Percentiles rank a stretch among this genome's conserved stretches.
Conservation (phyloP, 1,140 invertebrate species). For the Plodia interpunctella region DNA sequence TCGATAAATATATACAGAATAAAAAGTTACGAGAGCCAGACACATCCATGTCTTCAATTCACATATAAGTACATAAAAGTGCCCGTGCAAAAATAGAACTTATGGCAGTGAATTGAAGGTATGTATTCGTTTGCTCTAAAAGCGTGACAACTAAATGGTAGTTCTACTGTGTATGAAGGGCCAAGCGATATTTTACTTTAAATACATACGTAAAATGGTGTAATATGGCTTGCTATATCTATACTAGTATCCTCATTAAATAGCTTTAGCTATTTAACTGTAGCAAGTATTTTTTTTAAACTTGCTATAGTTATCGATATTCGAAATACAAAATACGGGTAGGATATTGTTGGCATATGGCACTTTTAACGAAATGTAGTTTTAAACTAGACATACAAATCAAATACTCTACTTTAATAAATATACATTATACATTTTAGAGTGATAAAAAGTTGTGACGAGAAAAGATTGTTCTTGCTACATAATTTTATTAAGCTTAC, state of each 20-base stretch:
- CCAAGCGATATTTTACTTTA: slow-evolving; percentile 30
- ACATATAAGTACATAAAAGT: slow-evolving; percentile 36
- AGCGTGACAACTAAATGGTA: slow-evolving; percentile 59
- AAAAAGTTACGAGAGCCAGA: slow-evolving; percentile 64
- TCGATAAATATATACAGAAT: slow-evolving; percentile 12
- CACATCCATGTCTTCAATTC: slow-evolving; percentile 71
- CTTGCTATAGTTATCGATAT: too few relatives aligned
- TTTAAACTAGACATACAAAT: too few relatives aligned
- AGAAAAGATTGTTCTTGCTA: too few relatives aligned
- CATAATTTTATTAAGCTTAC: too few relatives aligned
- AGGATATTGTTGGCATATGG: too few relatives aligned
- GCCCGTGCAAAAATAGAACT: slow-evolving; percentile 36
- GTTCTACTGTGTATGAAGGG: slow-evolving; percentile 26
- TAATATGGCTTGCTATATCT: not conserved
- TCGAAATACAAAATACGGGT: too few relatives aligned
- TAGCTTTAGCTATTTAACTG: too few relatives aligned
- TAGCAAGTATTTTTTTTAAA: too few relatives aligned
- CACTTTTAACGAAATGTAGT: too few relatives aligned
- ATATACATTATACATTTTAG: too few relatives aligned
- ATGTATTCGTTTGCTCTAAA: slow-evolving; percentile 67
- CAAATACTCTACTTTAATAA: too few relatives aligned
- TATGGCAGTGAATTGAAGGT: slow-evolving; percentile 66
- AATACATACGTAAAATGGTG: not conserved
- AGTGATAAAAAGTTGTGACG: too few relatives aligned
- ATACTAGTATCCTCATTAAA: not conserved